Base-by-base conservation (phyloP, 2,888 invertebrate species). In the Scaptomyza parva region DNA sequence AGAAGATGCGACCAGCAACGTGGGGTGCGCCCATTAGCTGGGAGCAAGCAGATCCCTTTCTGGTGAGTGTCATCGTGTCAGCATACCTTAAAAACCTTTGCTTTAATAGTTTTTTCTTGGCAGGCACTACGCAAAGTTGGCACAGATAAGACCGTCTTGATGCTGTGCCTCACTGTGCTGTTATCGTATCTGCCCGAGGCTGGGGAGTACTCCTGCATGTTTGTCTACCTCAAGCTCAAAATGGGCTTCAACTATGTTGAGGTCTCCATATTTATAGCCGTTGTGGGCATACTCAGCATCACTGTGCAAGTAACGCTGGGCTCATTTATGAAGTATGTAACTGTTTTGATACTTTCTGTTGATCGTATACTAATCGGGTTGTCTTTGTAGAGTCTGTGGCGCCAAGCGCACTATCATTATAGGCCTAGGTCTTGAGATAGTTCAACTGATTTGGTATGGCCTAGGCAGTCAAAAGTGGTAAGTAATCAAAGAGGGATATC, bases 131-230 rank as follows among this genome's bases (percentile, higher is more conserved):
- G 95, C 70, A 96, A 97, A 93, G 97, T 99, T 71, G 97, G 98
- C 76, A 96, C 97, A 81, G 99, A 99, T 92, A 96, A 97, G 88
- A 98, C 98, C 75, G 98, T 99, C 89, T 93, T 99, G 88, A 96
- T 99, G 95, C 94, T 99, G 88, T 99, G 99, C 92, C 96, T 98
- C 79, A 97, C 99, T 48, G 99, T 99, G 89, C 97, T 99, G 92
- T 94, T 99, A 61, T 99, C 99, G 20, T 99, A 99, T 92, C 93
- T 99, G 84, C 99, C 99, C 2, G 99, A 99, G 93, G 97, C 97
- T 39, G 99, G 99, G 78, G 98, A 99, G 93, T 99, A 99, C 93
- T 99, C 99, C 63, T 99, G 99, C 93, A 99, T 99, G 93, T 99
- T 99, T 93, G 99, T 99, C 88, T 99, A 99, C 93, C 94, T 99